Base-by-base conservation (phyloP, 2,888 invertebrate species). In the Agrochola macilenta region DNA sequence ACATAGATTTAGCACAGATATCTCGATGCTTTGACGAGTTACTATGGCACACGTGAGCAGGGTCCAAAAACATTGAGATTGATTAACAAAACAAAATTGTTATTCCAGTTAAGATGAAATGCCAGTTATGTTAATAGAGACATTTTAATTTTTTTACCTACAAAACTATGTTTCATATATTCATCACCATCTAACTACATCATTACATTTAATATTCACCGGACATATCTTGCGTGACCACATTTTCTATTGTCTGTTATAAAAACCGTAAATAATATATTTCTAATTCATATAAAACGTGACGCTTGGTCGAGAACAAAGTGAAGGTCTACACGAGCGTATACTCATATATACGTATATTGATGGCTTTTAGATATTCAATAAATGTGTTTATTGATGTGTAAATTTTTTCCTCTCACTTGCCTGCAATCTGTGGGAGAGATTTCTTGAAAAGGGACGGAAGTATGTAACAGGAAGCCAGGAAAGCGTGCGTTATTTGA, bases 281-380 rank as follows among this genome's bases (percentile, higher is more conserved):
- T 75, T 74, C 20, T 74, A 20, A 14, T 49, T 49, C n/a, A 60
- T 74, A 39, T 35, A 74, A 49, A 26, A 35, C 43, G n/a, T 30
- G 54, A 43, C 14, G 43, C 30, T 75, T 54, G n/a, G 14, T 46
- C 52, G 9, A 52, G 30, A 43, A 60, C n/a, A 43, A 5, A n/a
- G 14, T 20, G 30, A 3, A 73, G 4, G 20, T 43, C n/a, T 14
- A 54, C 30, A 63, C 63, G 76, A 0, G 54, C 43, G 17, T 73
- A 14, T 12, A 12, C 14, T 11, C 11, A 7, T 26, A 49, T n/a
- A n/a, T n/a, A n/a, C n/a, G n/a, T n/a, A n/a, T n/a, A n/a, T n/a
- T n/a, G n/a, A 46, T 30, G 46, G 26, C 26, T 58, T 26, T 17
- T 26, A 17, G 26, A 58, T 26, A 26, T 58, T 58, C 14, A 14